Evolutionary conservation across 2,888 invertebrate species (phyloP).

Genomic region (Tinea pellionella): DNA sequence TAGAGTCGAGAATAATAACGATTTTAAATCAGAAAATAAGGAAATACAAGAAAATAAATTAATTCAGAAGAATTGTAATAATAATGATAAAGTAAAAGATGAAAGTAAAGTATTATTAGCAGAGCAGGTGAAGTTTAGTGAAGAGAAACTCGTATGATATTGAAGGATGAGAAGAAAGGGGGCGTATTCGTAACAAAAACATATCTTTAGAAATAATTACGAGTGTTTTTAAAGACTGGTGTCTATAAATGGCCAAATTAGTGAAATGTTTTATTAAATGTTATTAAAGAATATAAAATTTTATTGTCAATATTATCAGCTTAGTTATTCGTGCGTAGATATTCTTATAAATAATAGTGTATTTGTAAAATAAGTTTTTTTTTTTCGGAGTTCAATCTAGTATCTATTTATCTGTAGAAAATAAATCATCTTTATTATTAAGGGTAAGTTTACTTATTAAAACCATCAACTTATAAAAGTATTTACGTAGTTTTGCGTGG

Average conservation of each 20-base stretch:
- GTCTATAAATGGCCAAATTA: conserved; percentile 22
- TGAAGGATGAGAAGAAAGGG: background rate
- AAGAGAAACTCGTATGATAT: conserved; percentile 62
- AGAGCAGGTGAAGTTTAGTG: conserved; percentile 44
- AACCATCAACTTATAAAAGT: too few species aligned
- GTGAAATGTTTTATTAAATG: background rate
- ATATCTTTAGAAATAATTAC: conserved; percentile 42
- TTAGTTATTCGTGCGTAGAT: background rate
- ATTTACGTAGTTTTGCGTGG: too few species aligned
- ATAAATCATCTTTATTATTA: too few species aligned
- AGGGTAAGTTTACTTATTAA: too few species aligned
- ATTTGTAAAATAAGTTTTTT: too few species aligned
- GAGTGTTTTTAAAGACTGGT: conserved; percentile 37
- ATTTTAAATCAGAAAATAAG: conserved; percentile 24
- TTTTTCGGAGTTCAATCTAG: too few species aligned
- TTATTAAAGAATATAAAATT: background rate
- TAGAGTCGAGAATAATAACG: conserved; percentile 45
- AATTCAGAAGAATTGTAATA: conserved; percentile 37
- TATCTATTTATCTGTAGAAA: too few species aligned
- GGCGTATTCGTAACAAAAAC: conserved; percentile 22
- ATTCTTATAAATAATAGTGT: too few species aligned
- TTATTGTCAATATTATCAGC: background rate
- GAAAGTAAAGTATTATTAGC: conserved; percentile 20
- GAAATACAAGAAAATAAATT: conserved; percentile 20
- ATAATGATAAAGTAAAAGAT: conserved; percentile 28